A percentile compares a stretch with the other conserved stretches of the same genome.
Conservation (phyloP, 1,140 invertebrate species). For the Pseudobourletiella spinata region DNA sequence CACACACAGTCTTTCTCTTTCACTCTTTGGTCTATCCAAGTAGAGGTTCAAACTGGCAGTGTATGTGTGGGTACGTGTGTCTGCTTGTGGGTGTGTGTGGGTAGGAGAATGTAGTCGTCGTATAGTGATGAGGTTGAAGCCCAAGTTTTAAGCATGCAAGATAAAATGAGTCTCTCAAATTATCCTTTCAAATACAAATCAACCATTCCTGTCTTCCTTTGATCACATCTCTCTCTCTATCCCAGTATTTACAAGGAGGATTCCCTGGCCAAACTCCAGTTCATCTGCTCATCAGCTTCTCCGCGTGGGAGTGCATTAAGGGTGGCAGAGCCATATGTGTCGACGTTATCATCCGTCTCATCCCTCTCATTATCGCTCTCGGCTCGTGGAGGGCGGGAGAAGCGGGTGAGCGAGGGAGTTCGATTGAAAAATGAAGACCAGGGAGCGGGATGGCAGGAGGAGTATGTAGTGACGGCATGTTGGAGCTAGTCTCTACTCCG, state of each 20-base stretch:
- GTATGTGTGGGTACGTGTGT: background rate
- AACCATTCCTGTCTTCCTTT: background rate
- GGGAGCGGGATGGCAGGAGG: too few species aligned
- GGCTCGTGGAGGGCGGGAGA: too few species aligned
- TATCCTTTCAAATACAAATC: conserved; percentile 15
- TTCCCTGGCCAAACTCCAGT: background rate
- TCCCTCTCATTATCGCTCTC: too few species aligned
- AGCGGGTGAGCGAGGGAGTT: too few species aligned
- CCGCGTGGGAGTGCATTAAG: background rate
- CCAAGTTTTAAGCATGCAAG: background rate
- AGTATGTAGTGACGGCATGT: background rate
- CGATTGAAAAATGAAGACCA: too few species aligned
- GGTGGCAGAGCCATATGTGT: background rate
- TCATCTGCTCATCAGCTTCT: background rate
- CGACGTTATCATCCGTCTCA: background rate
- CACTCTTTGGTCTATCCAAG: too few species aligned
- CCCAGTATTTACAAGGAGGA: background rate
- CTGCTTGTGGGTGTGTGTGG: background rate
- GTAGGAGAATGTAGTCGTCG: too few species aligned
- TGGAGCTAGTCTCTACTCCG: background rate
- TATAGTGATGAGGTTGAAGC: too few species aligned
- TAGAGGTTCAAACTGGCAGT: too few species aligned
- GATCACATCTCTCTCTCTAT: background rate
- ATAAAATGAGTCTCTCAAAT: conserved; percentile 14
- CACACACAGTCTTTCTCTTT: background rate